phyloP scores from a whole-genome alignment of 2,113 vertebrate species.

The Tychaedon coryphoeus region DNA sequence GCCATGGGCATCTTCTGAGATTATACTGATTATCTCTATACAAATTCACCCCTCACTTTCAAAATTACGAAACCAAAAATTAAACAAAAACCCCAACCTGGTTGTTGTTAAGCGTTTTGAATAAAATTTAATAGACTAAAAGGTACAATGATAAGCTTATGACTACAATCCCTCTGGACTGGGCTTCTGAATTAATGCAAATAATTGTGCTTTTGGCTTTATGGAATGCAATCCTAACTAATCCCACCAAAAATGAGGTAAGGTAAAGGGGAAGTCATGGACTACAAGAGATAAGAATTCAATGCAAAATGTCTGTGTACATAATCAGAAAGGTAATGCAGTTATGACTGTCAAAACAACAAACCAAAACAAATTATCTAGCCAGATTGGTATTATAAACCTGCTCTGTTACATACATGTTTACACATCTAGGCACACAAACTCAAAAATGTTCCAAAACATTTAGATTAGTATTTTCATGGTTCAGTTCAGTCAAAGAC shows the following conservation, averaged over 20 bases:
- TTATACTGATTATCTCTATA: background rate
- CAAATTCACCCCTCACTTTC: background rate
- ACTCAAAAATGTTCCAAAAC: background rate
- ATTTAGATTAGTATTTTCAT: background rate
- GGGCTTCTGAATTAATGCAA: background rate
- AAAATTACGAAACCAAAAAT: background rate
- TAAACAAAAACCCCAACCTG: background rate
- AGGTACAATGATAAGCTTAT: background rate
- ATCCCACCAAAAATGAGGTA: background rate
- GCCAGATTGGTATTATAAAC: background rate
- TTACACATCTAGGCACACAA: background rate
- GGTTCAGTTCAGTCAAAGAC: background rate
- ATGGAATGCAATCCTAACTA: background rate
- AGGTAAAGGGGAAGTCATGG: background rate
- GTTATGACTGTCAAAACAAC: background rate
- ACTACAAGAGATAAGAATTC: background rate
- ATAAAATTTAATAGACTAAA: constrained; percentile 4
- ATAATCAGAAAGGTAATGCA: background rate
- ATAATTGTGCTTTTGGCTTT: background rate
- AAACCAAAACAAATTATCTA: background rate
- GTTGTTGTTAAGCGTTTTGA: background rate
- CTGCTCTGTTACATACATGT: background rate
- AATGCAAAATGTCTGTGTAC: background rate
- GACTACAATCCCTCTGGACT: background rate
- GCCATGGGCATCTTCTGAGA: background rate